Percentiles rank a stretch among this genome's conserved stretches.
Conservation (phyloP, 2,113 vertebrate genomes). For the Tretioscincus oriximinensis region DNA sequence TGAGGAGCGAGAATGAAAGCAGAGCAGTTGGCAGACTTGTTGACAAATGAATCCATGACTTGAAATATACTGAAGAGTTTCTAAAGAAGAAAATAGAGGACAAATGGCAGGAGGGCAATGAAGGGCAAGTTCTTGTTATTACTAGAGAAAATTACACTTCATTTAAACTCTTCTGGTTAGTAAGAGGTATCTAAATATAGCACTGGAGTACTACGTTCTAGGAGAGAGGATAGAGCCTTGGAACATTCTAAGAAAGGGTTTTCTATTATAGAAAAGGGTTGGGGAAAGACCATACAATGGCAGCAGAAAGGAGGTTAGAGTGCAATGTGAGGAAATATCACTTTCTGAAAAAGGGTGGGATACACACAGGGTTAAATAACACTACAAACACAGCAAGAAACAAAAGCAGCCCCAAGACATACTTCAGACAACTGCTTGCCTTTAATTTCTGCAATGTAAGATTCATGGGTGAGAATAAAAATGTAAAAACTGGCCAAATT, state of each 20-base stretch:
- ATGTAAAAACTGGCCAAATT: conserved; percentile 7
- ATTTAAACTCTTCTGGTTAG: conserved; percentile 55
- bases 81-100: conserved; percentile 77
- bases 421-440: conserved; percentile 77
- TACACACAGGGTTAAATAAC: conserved; percentile 69
- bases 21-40: conserved; percentile 56
- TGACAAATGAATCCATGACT: conserved; percentile 81
- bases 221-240: conserved; percentile 90
- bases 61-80: conserved; percentile 73
- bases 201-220: conserved; percentile 37
- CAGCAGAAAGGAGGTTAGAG: conserved; percentile 84
- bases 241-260: conserved; percentile 79
- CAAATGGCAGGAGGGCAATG: conserved; percentile 59
- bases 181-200: conserved; percentile 66
- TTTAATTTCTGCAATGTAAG: background rate
- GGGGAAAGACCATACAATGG: conserved; percentile 91
- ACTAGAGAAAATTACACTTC: conserved; percentile 66
- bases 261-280: conserved; percentile 64
- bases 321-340: conserved; percentile 49
- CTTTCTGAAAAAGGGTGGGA: conserved; percentile 61
- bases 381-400: conserved; percentile 68
- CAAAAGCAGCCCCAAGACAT: conserved; percentile 73
- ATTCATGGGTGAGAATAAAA: background rate
- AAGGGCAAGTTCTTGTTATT: conserved; percentile 56
- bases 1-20: conserved; percentile 55